Percentiles rank a stretch among this genome's conserved stretches.
Conservation (phyloP, 2,797 vertebrate species). For the Chloroceryle amazona region DNA sequence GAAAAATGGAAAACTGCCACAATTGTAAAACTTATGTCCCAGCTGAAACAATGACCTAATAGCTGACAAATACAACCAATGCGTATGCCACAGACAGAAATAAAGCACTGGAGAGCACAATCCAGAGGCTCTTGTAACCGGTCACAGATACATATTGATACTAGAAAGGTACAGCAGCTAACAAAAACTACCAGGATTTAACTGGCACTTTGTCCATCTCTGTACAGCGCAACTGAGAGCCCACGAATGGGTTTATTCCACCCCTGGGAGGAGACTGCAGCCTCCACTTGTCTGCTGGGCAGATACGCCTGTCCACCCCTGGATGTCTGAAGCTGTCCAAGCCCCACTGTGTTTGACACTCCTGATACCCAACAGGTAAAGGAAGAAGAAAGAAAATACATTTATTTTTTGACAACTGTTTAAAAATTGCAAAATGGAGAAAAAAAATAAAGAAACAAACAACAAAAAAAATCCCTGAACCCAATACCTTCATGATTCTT, state of each 20-base stretch:
- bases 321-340: neutral
- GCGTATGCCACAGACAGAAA: neutral
- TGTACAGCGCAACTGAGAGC: neutral
- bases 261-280: neutral
- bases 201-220: neutral
- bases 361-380: neutral
- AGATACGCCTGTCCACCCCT: too few relatives aligned
- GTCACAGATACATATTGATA: neutral
- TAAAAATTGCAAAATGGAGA: neutral
- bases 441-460: too few relatives aligned
- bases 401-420: neutral
- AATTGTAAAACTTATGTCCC: neutral
- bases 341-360: rapidly evolving
- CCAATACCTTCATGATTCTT: neutral
- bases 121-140: neutral
- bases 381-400: neutral
- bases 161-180: neutral
- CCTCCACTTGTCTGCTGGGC: neutral
- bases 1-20: neutral
- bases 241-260: too few relatives aligned
- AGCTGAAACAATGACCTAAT: neutral
- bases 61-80: neutral
- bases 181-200: neutral
- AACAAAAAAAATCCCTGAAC: neutral
- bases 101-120: neutral